These are phyloP conservation scores for Thermophis baileyi DNA, from an alignment of 2,113 vertebrate genomes.

Conservation along the genomic window DNA sequence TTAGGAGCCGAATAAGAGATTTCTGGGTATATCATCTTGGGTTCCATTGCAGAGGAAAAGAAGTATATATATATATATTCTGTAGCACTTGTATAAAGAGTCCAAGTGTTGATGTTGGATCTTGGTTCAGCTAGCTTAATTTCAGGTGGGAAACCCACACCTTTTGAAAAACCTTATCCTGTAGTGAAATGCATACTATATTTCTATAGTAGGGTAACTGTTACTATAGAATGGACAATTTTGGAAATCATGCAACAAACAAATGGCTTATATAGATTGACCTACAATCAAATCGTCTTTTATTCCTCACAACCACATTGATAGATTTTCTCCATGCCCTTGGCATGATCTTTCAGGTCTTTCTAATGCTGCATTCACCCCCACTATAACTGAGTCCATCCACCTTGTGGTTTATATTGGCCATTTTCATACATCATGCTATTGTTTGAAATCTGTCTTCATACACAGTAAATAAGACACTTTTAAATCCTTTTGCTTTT, in stretches of 20 bases:
- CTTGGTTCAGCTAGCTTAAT: conserved; percentile 5
- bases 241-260: background rate
- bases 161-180: background rate
- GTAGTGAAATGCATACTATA: background rate
- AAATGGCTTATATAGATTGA: background rate
- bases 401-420: background rate
- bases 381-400: background rate
- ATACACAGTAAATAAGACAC: accelerated
- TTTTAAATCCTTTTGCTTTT: background rate
- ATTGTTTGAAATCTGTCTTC: background rate
- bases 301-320: background rate
- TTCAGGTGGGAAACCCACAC: conserved; percentile 34
- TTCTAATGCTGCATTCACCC: background rate
- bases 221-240: conserved; percentile 7
- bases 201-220: conserved; percentile 13
- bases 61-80: background rate
- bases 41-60: background rate
- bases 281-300: background rate
- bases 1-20: conserved; percentile 29
- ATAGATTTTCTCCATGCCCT: background rate
- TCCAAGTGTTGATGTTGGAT: background rate
- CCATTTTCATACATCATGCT: background rate
- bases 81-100: background rate
- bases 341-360: background rate
- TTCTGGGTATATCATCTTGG: background rate